Evolutionary conservation across 2,888 invertebrate genomes (phyloP), one percentile per base, ranked within the genome.

Genomic region (Leptopterna dolabrata): DNA sequence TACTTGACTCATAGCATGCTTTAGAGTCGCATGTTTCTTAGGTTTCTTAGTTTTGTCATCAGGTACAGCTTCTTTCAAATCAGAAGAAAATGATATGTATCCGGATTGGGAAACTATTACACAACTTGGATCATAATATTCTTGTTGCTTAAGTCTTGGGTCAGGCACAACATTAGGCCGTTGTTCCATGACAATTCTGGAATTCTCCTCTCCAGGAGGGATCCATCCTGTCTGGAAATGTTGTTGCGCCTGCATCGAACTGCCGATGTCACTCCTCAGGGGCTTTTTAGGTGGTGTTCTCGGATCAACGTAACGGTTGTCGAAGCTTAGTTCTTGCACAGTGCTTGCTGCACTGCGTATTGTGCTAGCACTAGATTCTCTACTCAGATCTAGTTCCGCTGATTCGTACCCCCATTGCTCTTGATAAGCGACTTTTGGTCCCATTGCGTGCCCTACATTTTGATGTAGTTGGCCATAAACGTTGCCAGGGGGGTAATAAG

Each of bases 1-100:
- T 91, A 96, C 95, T 0, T 96, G 95, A 90, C 94, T 95, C 95
- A 96, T 96, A 0, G 96, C 96, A 73, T 95, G 95, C 92, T 96
- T 96, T 86, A 96, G 91, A 0, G 96, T 95, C 16, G 94, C 93
- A 13, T 95, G 94, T 89, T 95, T 92, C 91, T 95, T 95, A 45
- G 95, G 93, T 91, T 95, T 96, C 91, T 95, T 95, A 1, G 91
- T 92, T 87, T 93, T 92, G 90, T 95, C 95, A 45, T 89, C 90
- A 55, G 87, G 87, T 51, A 81, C 78, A 1, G 94, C 94, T 84
- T 93, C 93, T 92, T 94, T 95, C 24, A 94, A 92, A 90, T 95
- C 95, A n/a, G 94, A 93, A 0, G 95, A 94, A 90, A 96, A 96
- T 16, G 95, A 95, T 89, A 96, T 94, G 91, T 96, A 96, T 0